Evolutionary conservation across 2,888 invertebrate species (phyloP), one percentile per base, ranked within the genome.

Genomic region (Ormyrus nitidulus): DNA sequence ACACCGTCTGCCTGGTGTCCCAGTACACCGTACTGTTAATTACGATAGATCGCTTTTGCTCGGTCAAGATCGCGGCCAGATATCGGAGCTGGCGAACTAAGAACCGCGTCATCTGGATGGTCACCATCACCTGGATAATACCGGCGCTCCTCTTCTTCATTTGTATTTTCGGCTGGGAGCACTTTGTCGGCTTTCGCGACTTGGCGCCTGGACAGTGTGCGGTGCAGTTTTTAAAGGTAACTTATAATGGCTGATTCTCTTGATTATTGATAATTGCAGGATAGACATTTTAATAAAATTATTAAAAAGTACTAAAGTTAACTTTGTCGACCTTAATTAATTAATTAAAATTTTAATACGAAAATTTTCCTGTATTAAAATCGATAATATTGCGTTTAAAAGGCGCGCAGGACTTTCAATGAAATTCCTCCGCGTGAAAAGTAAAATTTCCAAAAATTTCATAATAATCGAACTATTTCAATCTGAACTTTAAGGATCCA

Each of bases 21-120:
- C 99, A 99, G 91, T 99, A 99, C 91, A 99, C 99, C 0, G 99
- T 99, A 13, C 94, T 99, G 78, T 94, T 99, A 82, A 99, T 99
- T 88, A 99, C 99, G 51, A 97, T 99, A 83, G 99, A 99, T 91
- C 94, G 99, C 85, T 99, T 98, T 91, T 99, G 99, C 91, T 99
- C 99, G 51, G 99, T 99, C 6, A 99, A 98, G 92, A 98, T 99
- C 85, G 99, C 99, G 5, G 98, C 99, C 11, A 96, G 96, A 86
- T 99, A 99, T 89, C 93, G 99, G 83, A 96, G 97, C 86, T 99
- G 99, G 99, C 93, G 99, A 74, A 98, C 99, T 5, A 97, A 98
- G 88, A 95, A 95, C 83, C 94, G 96, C 85, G 98, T 99, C 11
- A 95, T 98, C 81, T 96, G 96, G 93, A 98, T 99, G 97, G 97